phyloP scores from a whole-genome alignment of 2,113 vertebrate species.

The Tachysurus fulvidraco region DNA sequence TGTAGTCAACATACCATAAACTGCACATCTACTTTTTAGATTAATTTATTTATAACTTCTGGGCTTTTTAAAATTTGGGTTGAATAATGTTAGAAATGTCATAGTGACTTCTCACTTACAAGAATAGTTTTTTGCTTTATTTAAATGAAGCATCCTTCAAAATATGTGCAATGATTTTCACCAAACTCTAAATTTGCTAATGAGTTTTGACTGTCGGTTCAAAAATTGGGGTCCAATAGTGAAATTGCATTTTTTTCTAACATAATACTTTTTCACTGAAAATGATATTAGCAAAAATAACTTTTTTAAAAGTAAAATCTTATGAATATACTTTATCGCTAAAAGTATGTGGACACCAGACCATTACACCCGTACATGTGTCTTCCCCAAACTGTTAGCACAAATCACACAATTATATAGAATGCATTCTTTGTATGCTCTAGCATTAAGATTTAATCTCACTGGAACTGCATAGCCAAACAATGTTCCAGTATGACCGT shows the following conservation, averaged over 20 bases:
- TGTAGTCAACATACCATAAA: neutral
- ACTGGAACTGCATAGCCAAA: neutral
- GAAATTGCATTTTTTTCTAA: neutral
- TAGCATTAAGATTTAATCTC: neutral
- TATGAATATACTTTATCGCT: neutral
- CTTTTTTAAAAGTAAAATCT: neutral
- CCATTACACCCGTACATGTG: neutral
- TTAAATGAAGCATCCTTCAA: neutral
- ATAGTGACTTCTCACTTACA: neutral
- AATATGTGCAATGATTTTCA: neutral
- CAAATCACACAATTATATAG: neutral
- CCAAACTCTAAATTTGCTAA: neutral
- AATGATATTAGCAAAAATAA: neutral
- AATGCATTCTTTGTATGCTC: neutral
- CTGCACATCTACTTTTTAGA: neutral
- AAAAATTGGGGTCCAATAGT: neutral
- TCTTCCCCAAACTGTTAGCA: neutral
- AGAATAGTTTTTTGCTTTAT: neutral
- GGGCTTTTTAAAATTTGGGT: neutral
- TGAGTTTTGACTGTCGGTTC: neutral
- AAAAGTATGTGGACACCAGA: neutral
- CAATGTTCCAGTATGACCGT: neutral
- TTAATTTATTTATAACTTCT: neutral
- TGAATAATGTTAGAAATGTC: no score
- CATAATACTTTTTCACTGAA: neutral